These are phyloP conservation scores for Diphyllodes magnificus DNA, from an alignment of 2,113 vertebrate species.

Conservation along the genomic window DNA sequence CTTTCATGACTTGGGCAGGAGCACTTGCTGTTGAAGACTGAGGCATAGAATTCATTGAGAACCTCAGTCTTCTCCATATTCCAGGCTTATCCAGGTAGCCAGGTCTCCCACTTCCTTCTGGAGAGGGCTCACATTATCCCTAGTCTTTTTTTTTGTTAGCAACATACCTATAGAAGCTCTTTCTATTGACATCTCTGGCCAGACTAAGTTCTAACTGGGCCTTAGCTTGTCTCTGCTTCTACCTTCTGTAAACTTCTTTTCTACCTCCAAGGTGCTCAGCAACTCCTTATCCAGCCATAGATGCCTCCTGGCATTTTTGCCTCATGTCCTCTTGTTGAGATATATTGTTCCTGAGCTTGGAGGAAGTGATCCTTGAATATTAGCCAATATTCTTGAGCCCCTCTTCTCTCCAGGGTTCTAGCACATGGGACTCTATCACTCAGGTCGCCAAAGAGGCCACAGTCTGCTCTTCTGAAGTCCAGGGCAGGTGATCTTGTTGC, in stretches of 20 bases:
- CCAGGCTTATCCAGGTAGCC: not conserved
- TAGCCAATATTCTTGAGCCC: not conserved
- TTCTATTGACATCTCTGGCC: not conserved
- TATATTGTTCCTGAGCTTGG: not conserved
- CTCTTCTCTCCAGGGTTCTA: not conserved
- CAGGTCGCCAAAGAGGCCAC: not conserved
- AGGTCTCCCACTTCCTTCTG: not conserved
- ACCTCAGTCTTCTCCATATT: not conserved
- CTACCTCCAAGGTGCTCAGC: not conserved
- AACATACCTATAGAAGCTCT: not conserved
- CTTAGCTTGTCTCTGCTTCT: not conserved
- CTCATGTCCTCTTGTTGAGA: not conserved
- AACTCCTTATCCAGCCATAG: not conserved
- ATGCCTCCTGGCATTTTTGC: not conserved
- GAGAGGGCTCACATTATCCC: not conserved
- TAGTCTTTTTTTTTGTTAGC: not conserved
- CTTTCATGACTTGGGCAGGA: not conserved
- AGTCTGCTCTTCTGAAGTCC: not conserved
- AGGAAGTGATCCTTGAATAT: not conserved
- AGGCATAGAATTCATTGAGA: not conserved
- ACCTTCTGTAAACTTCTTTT: not conserved
- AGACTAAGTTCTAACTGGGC: not conserved
- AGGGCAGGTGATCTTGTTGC: not conserved
- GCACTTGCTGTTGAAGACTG: not conserved
- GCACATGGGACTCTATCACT: not conserved